Evolutionary conservation across 2,113 vertebrate species (phyloP), one percentile per base, ranked within the genome.

Genomic region (Hepsetus odoe): DNA sequence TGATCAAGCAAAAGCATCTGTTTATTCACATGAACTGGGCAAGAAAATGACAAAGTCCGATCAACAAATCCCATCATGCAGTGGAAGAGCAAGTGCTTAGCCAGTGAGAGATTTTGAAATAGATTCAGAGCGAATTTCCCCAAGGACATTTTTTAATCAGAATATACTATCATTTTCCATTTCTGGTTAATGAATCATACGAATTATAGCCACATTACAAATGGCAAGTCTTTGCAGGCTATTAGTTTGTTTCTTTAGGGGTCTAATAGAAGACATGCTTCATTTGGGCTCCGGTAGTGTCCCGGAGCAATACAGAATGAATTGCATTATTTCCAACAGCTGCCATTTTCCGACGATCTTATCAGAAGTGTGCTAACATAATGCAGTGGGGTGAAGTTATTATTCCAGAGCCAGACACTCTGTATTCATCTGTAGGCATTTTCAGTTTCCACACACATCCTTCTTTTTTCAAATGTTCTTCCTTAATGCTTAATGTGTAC

Each of bases 201-300:
- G 96, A 98, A 98, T 99, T 97, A 97, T 91, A 95, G 95, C 93
- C 95, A 96, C 95, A 95, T 97, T 98, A 96, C 95, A 98, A 98
- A 98, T 97, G 95, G 91, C 91, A 95, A 88, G 95, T 95, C 93
- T 94, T 92, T 94, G 94, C 95, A 97, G 94, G 92, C 97, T 98
- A 98, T 98, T 98, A 98, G 96, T 96, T 97, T 96, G 94, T 98
- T 99, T 99, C 97, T 96, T 95, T 96, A 95, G 96, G 97, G 95
- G 93, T 96, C 96, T 97, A 97, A 98, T 96, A 95, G 94, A 95
- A 95, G 94, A 91, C 90, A 96, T 88, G 94, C 95, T 95, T 96
- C 96, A 95, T 95, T 95, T 94, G 93, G 93, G 93, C 89, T 91
- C 89, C 91, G 87, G 92, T 90, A 86, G 92, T 95, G 91, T 95